These are phyloP conservation scores for Dromococcyx pavoninus DNA, from an alignment of 2,797 vertebrate species.

Conservation along the genomic window DNA sequence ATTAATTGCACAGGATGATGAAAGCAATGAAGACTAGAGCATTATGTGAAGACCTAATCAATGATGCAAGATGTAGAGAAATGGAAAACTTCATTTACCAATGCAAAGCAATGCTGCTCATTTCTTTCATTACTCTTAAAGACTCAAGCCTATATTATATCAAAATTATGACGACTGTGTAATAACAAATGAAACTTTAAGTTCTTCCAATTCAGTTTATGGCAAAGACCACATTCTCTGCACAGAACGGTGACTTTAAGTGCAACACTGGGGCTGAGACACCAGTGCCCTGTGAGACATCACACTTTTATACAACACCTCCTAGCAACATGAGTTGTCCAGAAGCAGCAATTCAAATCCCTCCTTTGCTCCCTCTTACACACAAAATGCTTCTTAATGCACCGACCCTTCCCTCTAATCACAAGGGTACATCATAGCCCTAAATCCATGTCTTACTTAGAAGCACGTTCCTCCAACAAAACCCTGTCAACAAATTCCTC, in stretches of 20 bases:
- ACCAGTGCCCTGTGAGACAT: not conserved
- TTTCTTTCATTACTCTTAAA: not conserved
- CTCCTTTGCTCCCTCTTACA: not conserved
- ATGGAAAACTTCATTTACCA: not conserved
- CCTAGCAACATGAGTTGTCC: not conserved
- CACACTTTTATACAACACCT: not conserved
- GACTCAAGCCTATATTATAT: not conserved
- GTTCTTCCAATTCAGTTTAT: not conserved
- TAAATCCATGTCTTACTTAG: not conserved
- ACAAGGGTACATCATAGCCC: not conserved
- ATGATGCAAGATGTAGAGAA: not conserved
- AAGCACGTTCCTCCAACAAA: not conserved
- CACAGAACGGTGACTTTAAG: not conserved
- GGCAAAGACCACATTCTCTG: not conserved
- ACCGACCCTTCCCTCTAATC: not conserved
- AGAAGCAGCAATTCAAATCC: not conserved
- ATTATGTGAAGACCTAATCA: not conserved
- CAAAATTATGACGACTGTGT: not conserved
- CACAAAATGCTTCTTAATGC: not conserved
- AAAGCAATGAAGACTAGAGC: not conserved
- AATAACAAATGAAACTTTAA: not conserved
- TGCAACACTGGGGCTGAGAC: not conserved
- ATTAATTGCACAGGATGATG: not conserved
- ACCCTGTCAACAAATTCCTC: not conserved
- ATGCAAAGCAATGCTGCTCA: not conserved